Conservation (phyloP, 2,797 vertebrate species). For the Phylloscopus collybita region DNA sequence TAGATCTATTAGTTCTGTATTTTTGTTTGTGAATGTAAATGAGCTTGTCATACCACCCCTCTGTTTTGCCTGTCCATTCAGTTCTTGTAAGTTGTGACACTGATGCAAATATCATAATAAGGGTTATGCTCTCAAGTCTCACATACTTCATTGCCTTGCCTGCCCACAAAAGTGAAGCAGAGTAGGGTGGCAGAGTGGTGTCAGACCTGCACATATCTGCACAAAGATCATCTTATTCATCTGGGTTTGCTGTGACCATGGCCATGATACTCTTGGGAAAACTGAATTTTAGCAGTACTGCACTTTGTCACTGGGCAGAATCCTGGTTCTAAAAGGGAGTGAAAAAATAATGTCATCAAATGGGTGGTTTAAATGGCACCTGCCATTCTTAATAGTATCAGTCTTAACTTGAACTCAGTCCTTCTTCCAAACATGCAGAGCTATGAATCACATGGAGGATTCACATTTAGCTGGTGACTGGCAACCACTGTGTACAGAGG, state of each 20-base stretch:
- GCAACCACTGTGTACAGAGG: neutral
- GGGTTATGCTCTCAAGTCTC: accelerated
- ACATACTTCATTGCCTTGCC: neutral
- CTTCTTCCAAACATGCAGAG: neutral
- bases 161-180: neutral
- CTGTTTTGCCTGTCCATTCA: neutral
- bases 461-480: neutral
- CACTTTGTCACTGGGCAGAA: neutral
- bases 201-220: neutral
- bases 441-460: neutral
- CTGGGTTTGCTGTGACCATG: neutral
- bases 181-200: neutral
- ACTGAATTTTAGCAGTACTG: conserved; percentile 14
- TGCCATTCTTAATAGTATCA: neutral
- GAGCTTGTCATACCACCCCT: neutral
- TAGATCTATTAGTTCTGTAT: neutral
- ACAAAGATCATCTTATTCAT: neutral
- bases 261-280: neutral
- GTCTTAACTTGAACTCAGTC: neutral
- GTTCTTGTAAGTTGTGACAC: neutral
- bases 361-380: neutral
- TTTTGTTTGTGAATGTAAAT: neutral
- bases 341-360: conserved; percentile 9
- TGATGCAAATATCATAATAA: neutral
- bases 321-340: neutral